Conservation (phyloP, 2,113 vertebrate species). For the Antechinus flavipes region DNA sequence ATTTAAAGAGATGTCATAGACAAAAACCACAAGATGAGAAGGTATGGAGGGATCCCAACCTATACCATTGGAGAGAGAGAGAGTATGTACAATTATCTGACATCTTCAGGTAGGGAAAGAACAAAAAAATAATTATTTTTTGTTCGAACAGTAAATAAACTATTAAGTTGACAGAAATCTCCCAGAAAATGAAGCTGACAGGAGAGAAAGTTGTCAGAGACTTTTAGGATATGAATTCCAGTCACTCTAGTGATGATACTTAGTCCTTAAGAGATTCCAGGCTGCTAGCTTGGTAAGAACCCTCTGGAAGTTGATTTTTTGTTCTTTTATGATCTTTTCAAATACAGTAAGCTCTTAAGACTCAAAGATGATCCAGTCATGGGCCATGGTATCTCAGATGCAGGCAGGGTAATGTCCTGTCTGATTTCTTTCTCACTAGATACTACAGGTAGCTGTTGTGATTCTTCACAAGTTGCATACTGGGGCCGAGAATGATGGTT, state of each 20-base stretch:
- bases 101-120: background rate
- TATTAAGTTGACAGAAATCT: background rate
- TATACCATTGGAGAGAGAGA: no score
- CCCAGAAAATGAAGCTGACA: background rate
- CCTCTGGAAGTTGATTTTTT: background rate
- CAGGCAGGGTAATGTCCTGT: background rate
- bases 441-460: background rate
- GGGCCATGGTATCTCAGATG: background rate
- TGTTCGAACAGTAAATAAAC: background rate
- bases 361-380: background rate
- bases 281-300: no score
- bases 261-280: background rate
- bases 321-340: background rate
- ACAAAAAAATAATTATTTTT: background rate
- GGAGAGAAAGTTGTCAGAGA: background rate
- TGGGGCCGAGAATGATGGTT: background rate
- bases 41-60: no score
- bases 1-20: no score
- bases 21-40: no score
- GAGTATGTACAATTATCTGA: no score
- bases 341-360: background rate
- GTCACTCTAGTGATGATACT: background rate
- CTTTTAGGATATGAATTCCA: background rate
- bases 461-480: background rate
- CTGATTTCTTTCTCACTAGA: background rate